Conservation (phyloP, 2,888 invertebrate genomes). For the Pammene aurita region DNA sequence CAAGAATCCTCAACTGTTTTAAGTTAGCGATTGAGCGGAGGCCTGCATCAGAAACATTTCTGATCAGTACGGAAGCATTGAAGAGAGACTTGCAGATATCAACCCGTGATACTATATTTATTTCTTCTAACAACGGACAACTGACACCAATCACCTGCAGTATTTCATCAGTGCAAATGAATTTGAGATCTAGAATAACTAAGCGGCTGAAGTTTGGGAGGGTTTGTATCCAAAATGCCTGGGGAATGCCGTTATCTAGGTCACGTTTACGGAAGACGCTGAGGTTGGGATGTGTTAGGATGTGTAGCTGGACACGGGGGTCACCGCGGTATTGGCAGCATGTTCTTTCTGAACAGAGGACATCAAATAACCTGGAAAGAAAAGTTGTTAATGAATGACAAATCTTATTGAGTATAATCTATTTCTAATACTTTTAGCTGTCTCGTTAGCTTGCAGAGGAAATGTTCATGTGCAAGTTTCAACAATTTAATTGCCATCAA, state of each 20-base stretch:
- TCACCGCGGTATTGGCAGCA: constrained; percentile 72
- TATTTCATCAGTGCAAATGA: constrained; percentile 80
- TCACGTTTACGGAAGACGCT: constrained; percentile 77
- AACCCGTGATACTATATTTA: constrained; percentile 78
- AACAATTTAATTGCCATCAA: too few species aligned
- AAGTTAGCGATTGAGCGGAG: constrained; percentile 67
- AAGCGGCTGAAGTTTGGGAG: constrained; percentile 68
- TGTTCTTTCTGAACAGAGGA: constrained; percentile 78
- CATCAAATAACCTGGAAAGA: constrained; percentile 78
- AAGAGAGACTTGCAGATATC: constrained; percentile 76
- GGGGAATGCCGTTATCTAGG: constrained; percentile 73
- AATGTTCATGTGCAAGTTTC: too few species aligned
- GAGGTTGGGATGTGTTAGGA: constrained; percentile 75
- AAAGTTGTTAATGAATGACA: constrained; percentile 33
- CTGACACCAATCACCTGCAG: constrained; percentile 68
- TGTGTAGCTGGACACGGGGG: constrained; percentile 72
- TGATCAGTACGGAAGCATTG: constrained; percentile 75
- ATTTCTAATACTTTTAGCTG: too few species aligned
- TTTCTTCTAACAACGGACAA: constrained; percentile 72
- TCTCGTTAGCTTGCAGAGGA: too few species aligned
- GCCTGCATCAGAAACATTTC: constrained; percentile 78
- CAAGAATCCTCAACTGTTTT: constrained; percentile 68
- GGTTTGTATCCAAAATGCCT: constrained; percentile 70
- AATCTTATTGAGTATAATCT: not conserved
- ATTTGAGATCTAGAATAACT: constrained; percentile 75